These are phyloP conservation scores for Coracopsis vasa DNA, from an alignment of 2,113 vertebrate genomes.

Conservation along the genomic window DNA sequence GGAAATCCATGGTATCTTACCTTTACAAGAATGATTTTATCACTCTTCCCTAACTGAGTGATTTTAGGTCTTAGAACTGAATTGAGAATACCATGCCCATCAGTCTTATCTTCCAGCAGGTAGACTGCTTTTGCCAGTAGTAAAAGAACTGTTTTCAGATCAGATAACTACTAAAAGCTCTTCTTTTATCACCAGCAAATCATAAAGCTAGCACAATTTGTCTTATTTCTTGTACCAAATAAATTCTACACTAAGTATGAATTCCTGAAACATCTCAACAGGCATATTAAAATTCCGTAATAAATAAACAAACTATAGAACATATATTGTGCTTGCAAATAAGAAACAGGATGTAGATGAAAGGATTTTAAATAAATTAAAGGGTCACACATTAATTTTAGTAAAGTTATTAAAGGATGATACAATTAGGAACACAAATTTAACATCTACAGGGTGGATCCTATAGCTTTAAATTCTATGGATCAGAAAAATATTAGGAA, in stretches of 20 bases:
- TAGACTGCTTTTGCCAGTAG: neutral
- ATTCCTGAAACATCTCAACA: neutral
- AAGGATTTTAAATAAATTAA: neutral
- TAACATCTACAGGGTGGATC: neutral
- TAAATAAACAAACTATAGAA: neutral
- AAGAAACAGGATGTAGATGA: neutral
- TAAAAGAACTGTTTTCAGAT: neutral
- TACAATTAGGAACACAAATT: neutral
- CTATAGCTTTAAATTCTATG: neutral
- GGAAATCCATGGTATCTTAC: neutral
- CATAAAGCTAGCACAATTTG: neutral
- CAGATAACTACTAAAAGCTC: neutral
- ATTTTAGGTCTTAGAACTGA: constrained; percentile 26
- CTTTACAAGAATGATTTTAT: neutral
- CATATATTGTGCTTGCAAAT: neutral
- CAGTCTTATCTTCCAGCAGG: neutral
- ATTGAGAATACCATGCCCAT: neutral
- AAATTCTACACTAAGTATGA: neutral
- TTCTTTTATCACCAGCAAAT: neutral
- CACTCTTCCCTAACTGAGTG: neutral
- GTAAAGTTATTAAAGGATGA: neutral
- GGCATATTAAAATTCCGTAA: neutral
- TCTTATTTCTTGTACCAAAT: neutral
- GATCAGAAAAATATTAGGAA: neutral
- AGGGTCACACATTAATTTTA: neutral